Evolutionary conservation across 2,113 vertebrate genomes (phyloP).

Genomic region (rat (Rattus norvegicus)): DNA sequence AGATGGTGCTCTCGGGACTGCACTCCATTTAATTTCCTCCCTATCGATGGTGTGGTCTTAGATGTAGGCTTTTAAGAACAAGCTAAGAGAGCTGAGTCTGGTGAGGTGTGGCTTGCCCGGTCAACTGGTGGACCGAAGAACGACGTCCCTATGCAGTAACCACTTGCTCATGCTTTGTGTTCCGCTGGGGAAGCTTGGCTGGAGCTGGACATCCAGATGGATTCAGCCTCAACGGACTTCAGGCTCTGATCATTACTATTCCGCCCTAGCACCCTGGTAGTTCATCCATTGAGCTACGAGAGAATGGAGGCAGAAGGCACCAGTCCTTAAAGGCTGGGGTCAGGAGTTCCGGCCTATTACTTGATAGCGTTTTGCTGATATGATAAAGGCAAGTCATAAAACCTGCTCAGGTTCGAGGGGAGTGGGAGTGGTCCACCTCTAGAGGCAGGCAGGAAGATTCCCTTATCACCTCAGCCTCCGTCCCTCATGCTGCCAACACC

Average conservation of each 20-base stretch:
- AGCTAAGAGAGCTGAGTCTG: neutral
- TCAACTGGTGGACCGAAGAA: neutral
- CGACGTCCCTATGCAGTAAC: neutral
- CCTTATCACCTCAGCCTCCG: neutral
- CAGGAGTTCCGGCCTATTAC: neutral
- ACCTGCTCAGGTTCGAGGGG: neutral
- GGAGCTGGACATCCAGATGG: neutral
- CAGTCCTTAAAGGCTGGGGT: neutral
- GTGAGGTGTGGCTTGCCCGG: neutral
- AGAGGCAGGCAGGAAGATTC: neutral
- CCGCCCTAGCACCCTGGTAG: neutral
- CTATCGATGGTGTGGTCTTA: neutral
- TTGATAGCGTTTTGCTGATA: neutral
- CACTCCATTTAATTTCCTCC: neutral
- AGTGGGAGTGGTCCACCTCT: neutral
- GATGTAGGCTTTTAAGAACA: neutral
- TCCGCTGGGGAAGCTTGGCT: neutral
- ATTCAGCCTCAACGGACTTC: neutral
- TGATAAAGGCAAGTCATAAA: neutral
- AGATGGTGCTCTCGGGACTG: neutral
- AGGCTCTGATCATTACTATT: rapidly evolving
- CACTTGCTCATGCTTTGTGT: neutral
- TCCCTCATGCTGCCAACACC: no score
- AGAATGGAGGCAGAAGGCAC: no score
- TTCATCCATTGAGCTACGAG: neutral